Percentiles rank a stretch among this genome's conserved stretches.
phyloP scores from a whole-genome alignment of 23 tunicate species.

The Trididemnum miniatum region DNA sequence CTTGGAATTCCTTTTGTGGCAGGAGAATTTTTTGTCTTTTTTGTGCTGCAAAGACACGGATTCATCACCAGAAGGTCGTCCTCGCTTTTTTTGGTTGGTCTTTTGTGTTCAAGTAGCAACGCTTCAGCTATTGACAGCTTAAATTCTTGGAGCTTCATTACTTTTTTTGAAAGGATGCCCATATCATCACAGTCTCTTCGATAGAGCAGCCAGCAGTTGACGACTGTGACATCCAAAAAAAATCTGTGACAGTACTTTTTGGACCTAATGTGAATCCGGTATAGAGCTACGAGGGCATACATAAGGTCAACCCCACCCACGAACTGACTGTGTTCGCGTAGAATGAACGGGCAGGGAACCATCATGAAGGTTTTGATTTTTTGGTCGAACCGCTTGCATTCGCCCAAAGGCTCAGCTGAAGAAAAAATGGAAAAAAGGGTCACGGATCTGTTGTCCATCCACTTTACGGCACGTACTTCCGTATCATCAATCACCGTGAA shows the following conservation, averaged over 20 bases:
- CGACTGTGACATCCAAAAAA: slow-evolving; percentile 14
- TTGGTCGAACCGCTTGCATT: slow-evolving; percentile 14
- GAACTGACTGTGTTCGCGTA: not conserved
- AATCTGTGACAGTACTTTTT: slow-evolving; percentile 8
- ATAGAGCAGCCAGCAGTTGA: slow-evolving; percentile 19
- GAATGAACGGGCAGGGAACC: not conserved
- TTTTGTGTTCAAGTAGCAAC: slow-evolving; percentile 7
- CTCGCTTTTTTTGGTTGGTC: not conserved
- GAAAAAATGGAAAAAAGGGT: slow-evolving; percentile 11
- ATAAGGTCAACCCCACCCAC: slow-evolving; percentile 17
- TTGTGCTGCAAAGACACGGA: slow-evolving; percentile 13
- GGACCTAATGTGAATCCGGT: slow-evolving; percentile 3
- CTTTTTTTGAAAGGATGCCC: not conserved
- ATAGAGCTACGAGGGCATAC: slow-evolving; percentile 17
- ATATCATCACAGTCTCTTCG: not conserved
- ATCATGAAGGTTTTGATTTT: not conserved
- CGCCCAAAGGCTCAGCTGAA: slow-evolving; percentile 19
- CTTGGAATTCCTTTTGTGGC: slow-evolving; percentile 8
- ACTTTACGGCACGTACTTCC: not conserved
- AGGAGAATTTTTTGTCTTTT: slow-evolving; percentile 12
- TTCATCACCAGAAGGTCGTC: slow-evolving; percentile 3
- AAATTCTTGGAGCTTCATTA: slow-evolving; percentile 22
- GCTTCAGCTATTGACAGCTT: slow-evolving; percentile 11
- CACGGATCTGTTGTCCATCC: slow-evolving; percentile 16
- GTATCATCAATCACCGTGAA: not conserved